These are phyloP conservation scores for Sebastes paucispinis DNA, from an alignment of 2,797 vertebrate genomes.

Conservation along the genomic window DNA sequence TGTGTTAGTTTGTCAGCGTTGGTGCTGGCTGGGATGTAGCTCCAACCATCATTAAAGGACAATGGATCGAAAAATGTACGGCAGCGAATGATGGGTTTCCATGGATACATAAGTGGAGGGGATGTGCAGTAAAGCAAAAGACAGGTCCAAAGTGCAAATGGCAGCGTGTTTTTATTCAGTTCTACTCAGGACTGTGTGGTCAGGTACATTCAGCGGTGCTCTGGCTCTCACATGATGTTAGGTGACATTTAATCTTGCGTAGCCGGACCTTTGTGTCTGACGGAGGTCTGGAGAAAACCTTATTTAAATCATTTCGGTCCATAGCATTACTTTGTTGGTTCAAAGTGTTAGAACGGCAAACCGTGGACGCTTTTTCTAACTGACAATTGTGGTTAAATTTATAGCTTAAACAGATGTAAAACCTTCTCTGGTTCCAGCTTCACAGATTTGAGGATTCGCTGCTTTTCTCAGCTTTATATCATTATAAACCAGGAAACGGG, in stretches of 20 bases:
- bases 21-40: background rate
- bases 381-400: background rate
- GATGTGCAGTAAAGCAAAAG: background rate
- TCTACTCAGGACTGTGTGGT: slow-evolving; percentile 1
- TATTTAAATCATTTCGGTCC: background rate
- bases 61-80: slow-evolving; percentile 19
- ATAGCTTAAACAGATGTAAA: background rate
- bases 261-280: background rate
- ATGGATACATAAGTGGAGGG: slow-evolving; percentile 23
- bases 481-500: background rate
- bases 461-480: background rate
- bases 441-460: background rate
- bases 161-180: background rate
- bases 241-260: background rate
- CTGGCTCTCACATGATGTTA: slow-evolving; percentile 4
- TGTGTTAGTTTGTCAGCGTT: slow-evolving; percentile 8
- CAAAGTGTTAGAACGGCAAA: background rate
- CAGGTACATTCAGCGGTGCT: background rate
- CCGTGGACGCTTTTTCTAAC: background rate
- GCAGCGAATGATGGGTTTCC: slow-evolving; percentile 13
- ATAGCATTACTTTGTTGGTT: background rate
- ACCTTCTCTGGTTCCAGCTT: background rate
- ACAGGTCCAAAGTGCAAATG: slow-evolving; percentile 12
- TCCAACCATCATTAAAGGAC: background rate
- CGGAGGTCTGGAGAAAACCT: background rate